Percentiles rank a stretch among this genome's conserved stretches.
Evolutionary conservation across 35 echinoderm and acorn worm genomes (phyloP).

Genomic region (Acanthaster planci): DNA sequence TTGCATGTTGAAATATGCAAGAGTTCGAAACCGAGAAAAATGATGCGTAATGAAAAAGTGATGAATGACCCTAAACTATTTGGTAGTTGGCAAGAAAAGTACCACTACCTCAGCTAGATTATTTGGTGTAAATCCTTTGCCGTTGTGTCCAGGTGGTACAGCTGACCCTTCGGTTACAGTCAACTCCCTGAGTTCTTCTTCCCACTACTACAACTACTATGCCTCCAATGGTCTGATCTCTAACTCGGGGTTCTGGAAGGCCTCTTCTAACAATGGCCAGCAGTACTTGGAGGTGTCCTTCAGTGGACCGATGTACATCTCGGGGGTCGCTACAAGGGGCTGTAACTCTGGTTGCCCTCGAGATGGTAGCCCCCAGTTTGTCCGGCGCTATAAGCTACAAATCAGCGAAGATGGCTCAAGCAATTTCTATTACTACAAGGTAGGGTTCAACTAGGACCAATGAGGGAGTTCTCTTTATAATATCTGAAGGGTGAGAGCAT

Average conservation of each 20-base stretch:
- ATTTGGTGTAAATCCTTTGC: too few relatives aligned
- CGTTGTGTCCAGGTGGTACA: background rate
- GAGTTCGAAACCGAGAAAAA: too few relatives aligned
- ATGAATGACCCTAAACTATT: too few relatives aligned
- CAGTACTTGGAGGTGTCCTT: constrained; percentile 42
- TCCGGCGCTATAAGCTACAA: constrained; percentile 27
- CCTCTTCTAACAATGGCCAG: background rate
- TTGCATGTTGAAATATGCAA: too few relatives aligned
- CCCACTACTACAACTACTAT: background rate
- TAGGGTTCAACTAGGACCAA: background rate
- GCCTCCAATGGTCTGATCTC: constrained; percentile 2
- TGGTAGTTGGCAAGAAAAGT: too few relatives aligned
- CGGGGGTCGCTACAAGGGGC: constrained; percentile 36
- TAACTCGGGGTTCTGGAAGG: constrained; percentile 23
- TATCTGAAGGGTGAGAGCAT: too few relatives aligned
- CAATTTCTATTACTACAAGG: constrained; percentile 39
- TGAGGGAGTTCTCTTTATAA: too few relatives aligned
- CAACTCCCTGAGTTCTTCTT: background rate
- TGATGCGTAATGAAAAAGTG: too few relatives aligned
- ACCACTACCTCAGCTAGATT: too few relatives aligned
- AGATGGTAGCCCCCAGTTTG: constrained; percentile 30
- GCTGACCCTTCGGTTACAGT: background rate
- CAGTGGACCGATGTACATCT: constrained; percentile 4
- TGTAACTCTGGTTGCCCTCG: constrained; percentile 33
- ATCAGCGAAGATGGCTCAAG: constrained; percentile 15